Conservation (phyloP, 2,113 vertebrate species). For the Pseudorasbora parva region DNA sequence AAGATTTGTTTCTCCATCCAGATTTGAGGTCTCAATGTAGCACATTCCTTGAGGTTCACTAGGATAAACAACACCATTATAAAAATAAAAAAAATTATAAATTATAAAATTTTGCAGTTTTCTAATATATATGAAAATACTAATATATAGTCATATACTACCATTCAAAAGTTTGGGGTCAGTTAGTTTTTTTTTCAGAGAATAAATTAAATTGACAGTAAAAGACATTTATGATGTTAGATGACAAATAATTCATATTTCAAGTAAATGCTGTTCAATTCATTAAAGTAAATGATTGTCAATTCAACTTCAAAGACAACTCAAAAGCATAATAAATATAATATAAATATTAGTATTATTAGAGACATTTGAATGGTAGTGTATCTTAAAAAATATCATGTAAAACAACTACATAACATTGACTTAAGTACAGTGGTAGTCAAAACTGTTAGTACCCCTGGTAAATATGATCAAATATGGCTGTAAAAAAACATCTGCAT, state of each 20-base stretch:
- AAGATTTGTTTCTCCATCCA: slow-evolving; percentile 98
- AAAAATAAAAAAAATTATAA: no score
- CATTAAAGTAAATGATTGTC: no score
- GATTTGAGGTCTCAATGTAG: slow-evolving; percentile 98
- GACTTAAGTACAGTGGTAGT: no score
- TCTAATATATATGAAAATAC: no score
- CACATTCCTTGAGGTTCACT: slow-evolving; percentile 99
- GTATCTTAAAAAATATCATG: neutral
- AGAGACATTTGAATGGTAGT: neutral
- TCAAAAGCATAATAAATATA: no score
- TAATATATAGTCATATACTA: neutral
- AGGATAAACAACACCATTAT: slow-evolving; percentile 57
- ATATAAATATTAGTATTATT: no score
- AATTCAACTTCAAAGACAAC: no score
- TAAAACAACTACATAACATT: neutral
- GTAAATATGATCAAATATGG: no score
- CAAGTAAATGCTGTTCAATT: neutral
- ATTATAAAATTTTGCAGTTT: no score
- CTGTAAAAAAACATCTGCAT: no score
- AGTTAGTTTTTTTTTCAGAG: neutral
- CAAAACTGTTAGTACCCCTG: no score
- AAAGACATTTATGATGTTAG: neutral
- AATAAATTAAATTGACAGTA: neutral
- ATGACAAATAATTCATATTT: neutral
- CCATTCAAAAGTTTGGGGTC: neutral